phyloP scores from a whole-genome alignment of 64 coral and sea anemone species.

The Porites lutea region DNA sequence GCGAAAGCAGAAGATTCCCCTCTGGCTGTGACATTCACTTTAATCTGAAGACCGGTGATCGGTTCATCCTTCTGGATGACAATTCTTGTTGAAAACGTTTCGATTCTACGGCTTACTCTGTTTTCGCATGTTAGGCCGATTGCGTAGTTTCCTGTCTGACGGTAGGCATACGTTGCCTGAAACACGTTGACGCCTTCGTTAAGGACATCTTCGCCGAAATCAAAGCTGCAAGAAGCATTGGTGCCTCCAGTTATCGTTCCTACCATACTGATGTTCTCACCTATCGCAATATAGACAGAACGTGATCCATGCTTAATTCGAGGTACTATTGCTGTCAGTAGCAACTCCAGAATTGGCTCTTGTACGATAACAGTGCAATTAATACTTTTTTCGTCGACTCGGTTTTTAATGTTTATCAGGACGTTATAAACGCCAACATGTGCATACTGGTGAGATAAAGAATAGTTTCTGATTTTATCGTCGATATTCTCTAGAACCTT shows the following conservation, averaged over 20 bases:
- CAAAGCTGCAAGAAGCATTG: background rate
- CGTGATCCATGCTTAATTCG: constrained; percentile 31
- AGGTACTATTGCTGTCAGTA: background rate
- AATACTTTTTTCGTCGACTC: background rate
- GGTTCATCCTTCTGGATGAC: constrained; percentile 54
- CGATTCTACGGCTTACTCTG: constrained; percentile 1
- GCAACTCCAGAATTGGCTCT: background rate
- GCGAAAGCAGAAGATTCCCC: constrained; percentile 1
- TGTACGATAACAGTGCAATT: constrained; percentile 41
- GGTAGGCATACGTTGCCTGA: constrained; percentile 1
- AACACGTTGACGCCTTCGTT: background rate
- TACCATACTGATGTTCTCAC: constrained; percentile 16
- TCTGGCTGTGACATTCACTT: background rate
- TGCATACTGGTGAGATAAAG: background rate
- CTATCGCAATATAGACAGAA: constrained; percentile 31
- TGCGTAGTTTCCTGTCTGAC: constrained; percentile 6
- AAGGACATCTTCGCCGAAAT: constrained; percentile 53
- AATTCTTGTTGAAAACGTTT: background rate
- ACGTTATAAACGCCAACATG: constrained; percentile 4
- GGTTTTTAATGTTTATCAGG: constrained; percentile 12
- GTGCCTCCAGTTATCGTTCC: constrained; percentile 17
- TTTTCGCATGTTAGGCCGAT: constrained; percentile 22
- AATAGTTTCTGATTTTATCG: background rate
- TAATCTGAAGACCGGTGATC: constrained; percentile 25
- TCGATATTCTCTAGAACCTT: background rate